Base-by-base conservation (phyloP, 2,797 vertebrate species). In the Podarcis lilfordi region DNA sequence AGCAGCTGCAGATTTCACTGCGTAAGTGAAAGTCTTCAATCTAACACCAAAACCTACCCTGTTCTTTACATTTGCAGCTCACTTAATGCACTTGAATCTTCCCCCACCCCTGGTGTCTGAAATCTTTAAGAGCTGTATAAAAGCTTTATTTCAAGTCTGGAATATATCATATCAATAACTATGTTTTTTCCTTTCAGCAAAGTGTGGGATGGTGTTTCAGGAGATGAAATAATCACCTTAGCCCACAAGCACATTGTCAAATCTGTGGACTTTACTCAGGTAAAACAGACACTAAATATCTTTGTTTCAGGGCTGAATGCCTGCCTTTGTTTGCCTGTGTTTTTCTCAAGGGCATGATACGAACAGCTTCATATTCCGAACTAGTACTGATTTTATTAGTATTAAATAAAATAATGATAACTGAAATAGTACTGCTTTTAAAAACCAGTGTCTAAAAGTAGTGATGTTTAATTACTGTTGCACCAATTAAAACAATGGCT, bases 201-300 rank as follows among this genome's bases (percentile, higher is more conserved):
- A 97, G 98, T 99, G 92, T 99, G 99, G 99, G 99, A 99, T 92
- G 98, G 98, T 77, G 98, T 99, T 93, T 98, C 98, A 55, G 99
- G 99, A 61, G 98, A 99, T 83, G 99, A 99, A 94, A 95, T 99
- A 81, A 97, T 99, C 91, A 98, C 98, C 6, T 94, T 99, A 97
- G 98, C 99, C 82, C 99, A 99, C 95, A 99, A 99, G 94, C 99
- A 99, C 96, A 99, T 99, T 82, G 99, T 99, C 91, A 99, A 99
- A 96, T 97, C 97, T 3, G 99, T 99, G 93, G 98, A 96, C 96
- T 99, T 99, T 86, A 99, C 98, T 76, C 97, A 99, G 98, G 99
- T 99, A 96, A 75, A 79, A 80, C 88, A 88, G 86, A 82, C 0
- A 1, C 25, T 37, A n/a, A 82, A 71, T 0, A 9, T 64, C 40